Percentiles rank a stretch among this genome's conserved stretches.
Evolutionary conservation across 1,140 invertebrate genomes (phyloP).

Genomic region (Neodiprion virginianus): DNA sequence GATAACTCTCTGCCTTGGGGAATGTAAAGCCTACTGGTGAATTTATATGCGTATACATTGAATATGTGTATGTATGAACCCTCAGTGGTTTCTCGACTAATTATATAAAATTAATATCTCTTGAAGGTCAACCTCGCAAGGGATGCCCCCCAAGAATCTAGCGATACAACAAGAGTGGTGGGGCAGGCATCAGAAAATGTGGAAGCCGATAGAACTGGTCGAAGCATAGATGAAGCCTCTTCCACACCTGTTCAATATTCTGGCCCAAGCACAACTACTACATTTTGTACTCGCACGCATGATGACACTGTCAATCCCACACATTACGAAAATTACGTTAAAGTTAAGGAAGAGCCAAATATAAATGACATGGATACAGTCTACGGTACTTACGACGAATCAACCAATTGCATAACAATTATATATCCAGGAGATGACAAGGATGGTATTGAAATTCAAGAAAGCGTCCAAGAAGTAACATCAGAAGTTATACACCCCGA

Average conservation of each 20-base stretch:
- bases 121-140: conserved; percentile 32
- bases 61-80: conserved; percentile 24
- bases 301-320: conserved; percentile 13
- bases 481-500: conserved; percentile 25
- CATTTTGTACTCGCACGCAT: conserved; percentile 19
- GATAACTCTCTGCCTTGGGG: no score
- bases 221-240: conserved; percentile 32
- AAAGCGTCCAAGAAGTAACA: conserved; percentile 49
- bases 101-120: neutral
- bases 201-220: conserved; percentile 75
- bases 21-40: neutral
- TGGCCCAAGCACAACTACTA: conserved; percentile 7
- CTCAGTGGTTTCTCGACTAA: conserved; percentile 25
- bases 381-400: conserved; percentile 75
- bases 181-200: conserved; percentile 79
- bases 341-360: conserved; percentile 53
- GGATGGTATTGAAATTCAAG: conserved; percentile 48
- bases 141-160: conserved; percentile 41
- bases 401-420: conserved; percentile 75
- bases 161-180: conserved; percentile 69
- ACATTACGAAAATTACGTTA: conserved; percentile 56
- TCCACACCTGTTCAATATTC: conserved; percentile 10
- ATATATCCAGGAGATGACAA: conserved; percentile 71
- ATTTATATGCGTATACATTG: conserved; percentile 25
- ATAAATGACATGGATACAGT: conserved; percentile 54